phyloP scores from a whole-genome alignment of 2,113 vertebrate species.

The Nibea albiflora region DNA sequence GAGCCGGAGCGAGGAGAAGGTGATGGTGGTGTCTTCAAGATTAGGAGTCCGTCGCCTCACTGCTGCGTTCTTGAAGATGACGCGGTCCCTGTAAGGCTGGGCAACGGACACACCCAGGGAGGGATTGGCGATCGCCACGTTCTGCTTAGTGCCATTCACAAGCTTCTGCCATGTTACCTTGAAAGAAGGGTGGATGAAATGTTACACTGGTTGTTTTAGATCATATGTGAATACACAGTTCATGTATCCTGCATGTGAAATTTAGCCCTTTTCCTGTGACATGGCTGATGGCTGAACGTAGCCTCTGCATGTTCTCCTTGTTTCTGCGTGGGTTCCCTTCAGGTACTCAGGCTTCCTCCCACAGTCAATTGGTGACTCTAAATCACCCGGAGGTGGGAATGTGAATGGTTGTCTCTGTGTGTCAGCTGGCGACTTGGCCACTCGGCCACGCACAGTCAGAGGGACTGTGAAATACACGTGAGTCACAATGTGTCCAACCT shows the following conservation, averaged over 20 bases:
- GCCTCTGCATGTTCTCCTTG: too few relatives aligned
- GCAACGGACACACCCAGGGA: slow-evolving; percentile 94
- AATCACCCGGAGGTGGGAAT: too few relatives aligned
- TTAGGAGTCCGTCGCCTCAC: slow-evolving; percentile 90
- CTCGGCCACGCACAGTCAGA: too few relatives aligned
- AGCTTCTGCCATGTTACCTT: slow-evolving; percentile 98
- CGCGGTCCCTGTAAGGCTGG: slow-evolving; percentile 88
- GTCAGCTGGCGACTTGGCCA: too few relatives aligned
- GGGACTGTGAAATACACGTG: too few relatives aligned
- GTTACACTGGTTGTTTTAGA: not conserved
- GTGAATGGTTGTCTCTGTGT: too few relatives aligned
- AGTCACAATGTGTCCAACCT: too few relatives aligned
- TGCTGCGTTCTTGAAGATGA: slow-evolving; percentile 89
- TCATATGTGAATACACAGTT: not conserved
- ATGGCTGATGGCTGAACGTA: not conserved
- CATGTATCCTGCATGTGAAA: not conserved
- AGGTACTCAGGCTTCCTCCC: too few relatives aligned
- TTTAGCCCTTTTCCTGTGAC: too few relatives aligned
- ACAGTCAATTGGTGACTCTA: too few relatives aligned
- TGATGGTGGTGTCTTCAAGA: slow-evolving; percentile 93
- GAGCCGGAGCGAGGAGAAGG: slow-evolving; percentile 89
- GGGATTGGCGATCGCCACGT: slow-evolving; percentile 96
- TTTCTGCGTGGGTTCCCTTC: too few relatives aligned
- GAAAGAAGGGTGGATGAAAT: not conserved
- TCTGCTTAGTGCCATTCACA: slow-evolving; percentile 94